Evolutionary conservation across 2,888 invertebrate species (phyloP).

Genomic region (Eulithis testata): DNA sequence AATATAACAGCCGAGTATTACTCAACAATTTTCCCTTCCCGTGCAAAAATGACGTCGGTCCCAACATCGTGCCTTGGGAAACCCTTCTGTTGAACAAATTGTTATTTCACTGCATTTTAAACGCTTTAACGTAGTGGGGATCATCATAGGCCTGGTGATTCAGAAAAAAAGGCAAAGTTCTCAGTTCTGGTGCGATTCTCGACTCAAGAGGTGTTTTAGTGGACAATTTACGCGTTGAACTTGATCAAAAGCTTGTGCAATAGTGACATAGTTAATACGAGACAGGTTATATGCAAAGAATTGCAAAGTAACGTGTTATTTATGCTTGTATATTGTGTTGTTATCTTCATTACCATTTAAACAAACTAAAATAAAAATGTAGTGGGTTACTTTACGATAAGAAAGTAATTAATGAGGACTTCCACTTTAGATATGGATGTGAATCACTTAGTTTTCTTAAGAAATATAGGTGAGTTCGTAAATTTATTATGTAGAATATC

Average conservation of each 20-base stretch:
- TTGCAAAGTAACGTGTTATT: background rate
- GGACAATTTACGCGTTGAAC: slow-evolving; percentile 4
- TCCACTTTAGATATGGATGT: slow-evolving; percentile 21
- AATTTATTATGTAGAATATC: background rate
- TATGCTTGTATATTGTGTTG: background rate
- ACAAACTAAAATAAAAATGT: slow-evolving; percentile 16
- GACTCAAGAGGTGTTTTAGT: background rate
- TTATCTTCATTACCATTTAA: slow-evolving; percentile 1
- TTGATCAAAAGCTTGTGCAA: slow-evolving; percentile 25
- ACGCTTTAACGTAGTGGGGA: slow-evolving; percentile 2
- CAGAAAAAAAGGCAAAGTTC: slow-evolving; percentile 12
- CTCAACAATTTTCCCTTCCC: background rate
- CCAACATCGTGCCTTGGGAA: slow-evolving; percentile 12
- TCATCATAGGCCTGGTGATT: slow-evolving; percentile 13
- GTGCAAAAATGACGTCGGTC: background rate
- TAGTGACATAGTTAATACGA: slow-evolving; percentile 3
- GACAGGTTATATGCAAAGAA: background rate
- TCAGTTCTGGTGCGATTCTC: slow-evolving; percentile 20
- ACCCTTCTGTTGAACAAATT: background rate
- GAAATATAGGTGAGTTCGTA: slow-evolving; percentile 22
- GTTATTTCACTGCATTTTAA: background rate
- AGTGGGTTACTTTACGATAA: slow-evolving; percentile 21
- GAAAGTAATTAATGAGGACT: slow-evolving; percentile 14
- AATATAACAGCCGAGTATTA: background rate
- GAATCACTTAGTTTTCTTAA: slow-evolving; percentile 33